phyloP scores from a whole-genome alignment of 2,797 vertebrate genomes.

The Scolopax bukidnonensis region DNA sequence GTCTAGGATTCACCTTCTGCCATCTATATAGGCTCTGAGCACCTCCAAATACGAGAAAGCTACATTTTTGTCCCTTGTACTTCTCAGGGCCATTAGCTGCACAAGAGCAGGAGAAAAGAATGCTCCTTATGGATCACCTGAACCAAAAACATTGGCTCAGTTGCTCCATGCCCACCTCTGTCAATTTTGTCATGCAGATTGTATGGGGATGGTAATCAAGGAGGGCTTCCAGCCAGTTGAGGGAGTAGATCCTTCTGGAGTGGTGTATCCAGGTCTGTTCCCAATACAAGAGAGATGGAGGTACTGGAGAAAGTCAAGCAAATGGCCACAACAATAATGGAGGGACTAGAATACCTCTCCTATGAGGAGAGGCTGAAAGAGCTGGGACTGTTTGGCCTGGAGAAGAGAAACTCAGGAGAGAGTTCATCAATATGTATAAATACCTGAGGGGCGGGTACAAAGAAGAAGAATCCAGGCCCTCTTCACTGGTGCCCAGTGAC shows the following conservation, averaged over 20 bases:
- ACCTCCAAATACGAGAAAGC: neutral
- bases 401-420: neutral
- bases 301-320: neutral
- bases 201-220: neutral
- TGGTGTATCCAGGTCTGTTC: neutral
- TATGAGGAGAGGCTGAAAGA: neutral
- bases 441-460: neutral
- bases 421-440: neutral
- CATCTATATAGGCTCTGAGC: neutral
- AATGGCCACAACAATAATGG: neutral
- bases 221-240: neutral
- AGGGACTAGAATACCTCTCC: neutral
- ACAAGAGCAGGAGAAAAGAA: neutral
- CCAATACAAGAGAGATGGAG: neutral
- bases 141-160: neutral
- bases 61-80: neutral
- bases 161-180: neutral
- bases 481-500: neutral
- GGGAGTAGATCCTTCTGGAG: neutral
- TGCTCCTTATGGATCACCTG: neutral
- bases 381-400: neutral
- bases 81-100: neutral
- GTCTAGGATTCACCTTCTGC: neutral
- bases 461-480: neutral
- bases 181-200: neutral